phyloP scores from a whole-genome alignment of 2,888 invertebrate species.

The Lapara coniferarum region DNA sequence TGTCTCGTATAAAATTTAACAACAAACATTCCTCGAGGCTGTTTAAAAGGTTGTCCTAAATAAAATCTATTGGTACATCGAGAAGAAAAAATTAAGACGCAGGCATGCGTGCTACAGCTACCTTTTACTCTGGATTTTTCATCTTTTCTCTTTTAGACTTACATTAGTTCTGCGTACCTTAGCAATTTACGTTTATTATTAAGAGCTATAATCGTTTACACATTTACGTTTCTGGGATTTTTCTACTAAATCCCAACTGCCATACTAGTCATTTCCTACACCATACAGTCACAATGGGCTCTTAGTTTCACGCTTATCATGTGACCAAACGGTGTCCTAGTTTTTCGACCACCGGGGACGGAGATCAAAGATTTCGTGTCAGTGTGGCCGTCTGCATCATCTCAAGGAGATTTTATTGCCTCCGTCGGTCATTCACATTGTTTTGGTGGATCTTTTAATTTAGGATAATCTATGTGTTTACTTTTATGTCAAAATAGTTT shows the following conservation, averaged over 20 bases:
- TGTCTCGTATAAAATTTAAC: background rate
- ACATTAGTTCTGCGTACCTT: no score
- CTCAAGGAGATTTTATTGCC: slow-evolving; percentile 15
- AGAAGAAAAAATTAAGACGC: no score
- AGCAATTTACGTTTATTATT: no score
- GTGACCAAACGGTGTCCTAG: slow-evolving; percentile 29
- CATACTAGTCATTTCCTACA: slow-evolving; percentile 1
- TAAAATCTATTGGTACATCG: background rate
- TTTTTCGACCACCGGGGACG: slow-evolving; percentile 34
- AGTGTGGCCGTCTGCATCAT: slow-evolving; percentile 17
- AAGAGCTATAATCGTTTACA: no score
- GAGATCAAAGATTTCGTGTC: slow-evolving; percentile 26
- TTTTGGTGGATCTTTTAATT: no score
- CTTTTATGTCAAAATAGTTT: no score
- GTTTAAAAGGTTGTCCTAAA: background rate
- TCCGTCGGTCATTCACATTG: background rate
- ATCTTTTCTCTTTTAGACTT: no score
- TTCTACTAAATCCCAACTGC: background rate
- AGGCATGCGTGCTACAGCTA: no score
- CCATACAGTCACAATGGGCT: slow-evolving; percentile 30
- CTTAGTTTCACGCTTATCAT: slow-evolving; percentile 36
- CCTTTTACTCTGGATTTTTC: no score
- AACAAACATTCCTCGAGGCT: background rate
- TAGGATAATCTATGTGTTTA: no score
- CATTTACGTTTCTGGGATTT: background rate